Percentiles rank a stretch among this genome's conserved stretches.
These are phyloP conservation scores for Xiphophorus couchianus DNA, from an alignment of 2,113 vertebrate species.

Conservation along the genomic window DNA sequence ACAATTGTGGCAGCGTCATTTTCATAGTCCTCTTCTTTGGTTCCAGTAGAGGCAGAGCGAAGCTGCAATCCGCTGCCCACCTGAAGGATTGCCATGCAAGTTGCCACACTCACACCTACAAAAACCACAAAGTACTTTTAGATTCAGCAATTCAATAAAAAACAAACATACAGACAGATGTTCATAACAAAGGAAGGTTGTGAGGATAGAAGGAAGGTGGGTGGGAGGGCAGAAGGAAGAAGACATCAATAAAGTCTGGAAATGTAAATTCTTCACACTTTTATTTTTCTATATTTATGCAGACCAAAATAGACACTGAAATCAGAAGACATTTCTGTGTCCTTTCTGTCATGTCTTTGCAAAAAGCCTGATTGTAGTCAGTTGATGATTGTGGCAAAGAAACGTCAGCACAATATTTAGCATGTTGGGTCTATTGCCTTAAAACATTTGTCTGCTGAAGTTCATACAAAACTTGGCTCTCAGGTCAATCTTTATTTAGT, in stretches of 20 bases:
- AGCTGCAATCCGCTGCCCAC: constrained; percentile 94
- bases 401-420: no score
- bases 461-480: background rate
- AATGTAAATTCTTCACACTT: background rate
- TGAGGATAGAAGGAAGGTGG: background rate
- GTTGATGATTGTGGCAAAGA: no score
- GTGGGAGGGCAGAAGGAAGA: background rate
- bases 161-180: background rate
- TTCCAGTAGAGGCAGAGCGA: constrained; percentile 90
- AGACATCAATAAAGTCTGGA: background rate
- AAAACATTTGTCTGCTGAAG: background rate
- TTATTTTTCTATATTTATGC: background rate
- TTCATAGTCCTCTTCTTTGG: constrained; percentile 98
- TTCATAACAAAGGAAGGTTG: background rate
- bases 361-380: no score
- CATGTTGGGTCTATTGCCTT: no score
- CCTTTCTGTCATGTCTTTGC: no score
- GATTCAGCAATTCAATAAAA: background rate
- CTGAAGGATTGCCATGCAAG: constrained; percentile 98
- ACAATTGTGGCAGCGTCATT: constrained; percentile 98
- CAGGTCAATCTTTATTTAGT: background rate
- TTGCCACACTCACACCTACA: constrained; percentile 95
- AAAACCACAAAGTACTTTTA: background rate
- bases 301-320: background rate
- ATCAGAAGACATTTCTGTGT: background rate